A percentile compares a stretch with the other conserved stretches of the same genome.
Conservation (phyloP, 2,113 vertebrate species). For the Vicugna pacos region DNA sequence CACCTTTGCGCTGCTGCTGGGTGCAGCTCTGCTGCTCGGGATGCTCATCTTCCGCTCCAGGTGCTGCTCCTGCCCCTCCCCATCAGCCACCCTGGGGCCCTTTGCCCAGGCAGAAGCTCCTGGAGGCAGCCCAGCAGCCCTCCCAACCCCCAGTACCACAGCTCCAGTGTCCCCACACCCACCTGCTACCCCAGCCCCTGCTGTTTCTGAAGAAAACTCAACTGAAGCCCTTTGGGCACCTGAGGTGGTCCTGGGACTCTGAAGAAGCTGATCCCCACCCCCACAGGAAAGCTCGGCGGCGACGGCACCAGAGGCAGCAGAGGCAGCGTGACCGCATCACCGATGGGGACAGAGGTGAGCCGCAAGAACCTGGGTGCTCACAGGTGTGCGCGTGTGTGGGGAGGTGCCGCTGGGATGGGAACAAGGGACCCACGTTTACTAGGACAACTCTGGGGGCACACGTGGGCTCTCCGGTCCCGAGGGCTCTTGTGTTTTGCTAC, state of each 20-base stretch:
- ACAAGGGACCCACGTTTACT: neutral
- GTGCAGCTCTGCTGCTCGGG: conserved; percentile 81
- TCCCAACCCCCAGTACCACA: neutral
- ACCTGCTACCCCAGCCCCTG: neutral
- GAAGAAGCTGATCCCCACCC: neutral
- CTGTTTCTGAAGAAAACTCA: neutral
- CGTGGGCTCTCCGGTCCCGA: neutral
- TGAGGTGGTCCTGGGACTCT: neutral
- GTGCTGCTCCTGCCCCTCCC: conserved; percentile 71
- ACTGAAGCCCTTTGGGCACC: neutral
- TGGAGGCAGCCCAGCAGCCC: neutral
- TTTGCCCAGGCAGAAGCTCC: neutral
- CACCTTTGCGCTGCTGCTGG: conserved; percentile 85
- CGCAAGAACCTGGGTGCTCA: rapidly evolving
- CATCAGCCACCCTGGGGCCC: neutral
- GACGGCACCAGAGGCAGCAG: conserved; percentile 62
- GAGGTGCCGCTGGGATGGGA: neutral
- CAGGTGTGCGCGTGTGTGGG: rapidly evolving
- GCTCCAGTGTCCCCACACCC: neutral
- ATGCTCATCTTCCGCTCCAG: conserved; percentile 81
- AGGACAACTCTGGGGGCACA: neutral
- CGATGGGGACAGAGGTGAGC: conserved; percentile 40
- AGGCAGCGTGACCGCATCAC: neutral
- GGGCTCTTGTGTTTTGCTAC: conserved; percentile 46
- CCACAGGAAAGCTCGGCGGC: conserved; percentile 53